Conservation (phyloP, 1,140 invertebrate species). For the Zaprionus africanus region DNA sequence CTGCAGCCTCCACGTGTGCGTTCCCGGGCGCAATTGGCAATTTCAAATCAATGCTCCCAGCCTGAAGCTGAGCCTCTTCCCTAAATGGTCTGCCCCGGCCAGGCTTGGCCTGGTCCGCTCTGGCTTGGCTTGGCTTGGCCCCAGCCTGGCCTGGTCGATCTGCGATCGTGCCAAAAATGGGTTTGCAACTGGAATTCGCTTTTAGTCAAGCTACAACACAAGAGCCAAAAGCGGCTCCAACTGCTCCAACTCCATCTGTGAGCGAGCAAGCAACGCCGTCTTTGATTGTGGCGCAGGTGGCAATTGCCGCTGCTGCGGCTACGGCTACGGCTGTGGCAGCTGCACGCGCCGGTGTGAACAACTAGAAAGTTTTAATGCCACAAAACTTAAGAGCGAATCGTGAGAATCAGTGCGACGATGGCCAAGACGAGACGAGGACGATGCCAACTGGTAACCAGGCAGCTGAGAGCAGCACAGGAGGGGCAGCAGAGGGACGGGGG, state of each 20-base stretch:
- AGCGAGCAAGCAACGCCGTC: constrained; percentile 5
- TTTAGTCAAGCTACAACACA: constrained; percentile 63
- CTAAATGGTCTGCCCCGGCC: constrained; percentile 55
- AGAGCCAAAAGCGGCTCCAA: constrained; percentile 44
- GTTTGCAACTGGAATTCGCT: constrained; percentile 82
- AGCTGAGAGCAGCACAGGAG: background rate
- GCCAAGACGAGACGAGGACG: background rate
- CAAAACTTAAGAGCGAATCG: constrained; percentile 44
- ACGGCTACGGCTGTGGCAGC: constrained; percentile 20
- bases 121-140: constrained; percentile 8
- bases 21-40: constrained; percentile 52
- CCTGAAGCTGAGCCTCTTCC: constrained; percentile 52
- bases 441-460: background rate
- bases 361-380: constrained; percentile 75
- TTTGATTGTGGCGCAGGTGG: constrained; percentile 67
- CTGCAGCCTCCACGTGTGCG: constrained; percentile 73
- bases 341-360: constrained; percentile 72
- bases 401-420: constrained; percentile 72
- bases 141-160: constrained; percentile 30
- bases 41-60: constrained; percentile 67
- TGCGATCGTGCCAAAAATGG: constrained; percentile 79
- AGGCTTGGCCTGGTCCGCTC: background rate
- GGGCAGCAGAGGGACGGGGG: background rate
- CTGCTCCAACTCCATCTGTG: constrained; percentile 31
- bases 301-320: constrained; percentile 48